These are phyloP conservation scores for Archips xylosteana DNA, from an alignment of 2,888 invertebrate genomes.

Conservation along the genomic window DNA sequence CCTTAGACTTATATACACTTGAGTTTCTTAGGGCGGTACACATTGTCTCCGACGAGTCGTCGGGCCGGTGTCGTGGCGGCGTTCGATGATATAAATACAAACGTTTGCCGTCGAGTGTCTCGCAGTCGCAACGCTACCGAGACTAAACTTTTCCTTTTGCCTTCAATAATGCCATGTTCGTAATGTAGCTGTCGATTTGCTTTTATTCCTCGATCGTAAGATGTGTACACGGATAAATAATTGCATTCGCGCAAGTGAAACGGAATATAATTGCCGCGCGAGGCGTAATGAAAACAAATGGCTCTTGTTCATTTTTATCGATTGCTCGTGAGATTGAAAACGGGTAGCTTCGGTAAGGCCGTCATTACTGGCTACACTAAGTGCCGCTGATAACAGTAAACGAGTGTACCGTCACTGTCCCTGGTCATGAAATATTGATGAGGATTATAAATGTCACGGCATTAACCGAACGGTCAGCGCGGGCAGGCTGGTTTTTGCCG, in stretches of 20 bases:
- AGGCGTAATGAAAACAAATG: slow-evolving; percentile 35
- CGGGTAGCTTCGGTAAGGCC: slow-evolving; percentile 20
- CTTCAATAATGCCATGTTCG: slow-evolving; percentile 38
- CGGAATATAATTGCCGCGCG: slow-evolving; percentile 34
- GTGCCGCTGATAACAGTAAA: slow-evolving; percentile 39
- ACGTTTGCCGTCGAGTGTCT: slow-evolving; percentile 23
- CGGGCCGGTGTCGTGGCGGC: slow-evolving; percentile 27
- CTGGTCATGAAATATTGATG: slow-evolving; percentile 38
- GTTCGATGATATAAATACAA: slow-evolving; percentile 32
- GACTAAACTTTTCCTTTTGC: slow-evolving; percentile 31
- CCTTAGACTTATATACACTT: slow-evolving; percentile 38
- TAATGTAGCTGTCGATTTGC: slow-evolving; percentile 62
- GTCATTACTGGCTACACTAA: slow-evolving; percentile 30
- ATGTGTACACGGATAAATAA: slow-evolving; percentile 71
- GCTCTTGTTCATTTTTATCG: slow-evolving; percentile 33
- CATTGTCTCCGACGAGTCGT: slow-evolving; percentile 33
- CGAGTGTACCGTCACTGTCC: slow-evolving; percentile 40
- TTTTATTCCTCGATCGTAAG: slow-evolving; percentile 65
- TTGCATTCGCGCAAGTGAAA: slow-evolving; percentile 60
- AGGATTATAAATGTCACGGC: slow-evolving; percentile 60
- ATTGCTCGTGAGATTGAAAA: slow-evolving; percentile 36
- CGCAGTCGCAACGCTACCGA: slow-evolving; percentile 56
- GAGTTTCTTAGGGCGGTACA: slow-evolving; percentile 44
- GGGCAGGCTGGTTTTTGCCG: slow-evolving; percentile 43
- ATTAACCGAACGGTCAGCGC: slow-evolving; percentile 63